Base-by-base conservation (phyloP, 2,888 invertebrate genomes). In the Macrosiphum euphorbiae region DNA sequence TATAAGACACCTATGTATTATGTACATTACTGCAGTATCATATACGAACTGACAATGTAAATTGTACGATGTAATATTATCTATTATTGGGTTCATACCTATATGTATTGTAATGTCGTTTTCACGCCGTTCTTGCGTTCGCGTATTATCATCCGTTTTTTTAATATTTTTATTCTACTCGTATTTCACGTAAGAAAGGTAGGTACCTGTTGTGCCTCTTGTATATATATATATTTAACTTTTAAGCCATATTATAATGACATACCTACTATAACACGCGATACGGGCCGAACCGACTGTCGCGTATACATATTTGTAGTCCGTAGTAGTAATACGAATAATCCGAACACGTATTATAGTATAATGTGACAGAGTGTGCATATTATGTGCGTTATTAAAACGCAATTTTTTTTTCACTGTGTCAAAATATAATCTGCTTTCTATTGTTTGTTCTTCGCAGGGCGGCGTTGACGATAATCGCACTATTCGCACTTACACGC, bases 381-480 rank as follows among this genome's bases (percentile, higher is more conserved):
- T 41, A 55, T 55, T 55, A 55, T 55, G 86, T 86, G 61, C 61
- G 87, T 92, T 87, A 92, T 92, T 87, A 87, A 92, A 92, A 92
- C 50, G 61, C 85, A 20, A 91, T 91, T 86, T 91, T 90, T 84
- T 86, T 50, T 91, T 67, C 24, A 92, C 52, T 20, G 52, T 88
- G 92, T 92, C 88, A n/a, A 78, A 92, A 55, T 78, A 78, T 78
- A 78, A 88, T 92, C 88, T 78, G 78, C 92, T 92, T 92, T 92
- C 92, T 92, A 92, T 88, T 92, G 88, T 92, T 88, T 78, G 92
- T 44, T 78, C 16, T 28, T 52, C 28, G 44, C 7, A 50, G 86
- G n/a, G 78, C 35, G 24, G 91, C 47, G 58, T 47, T 47, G 55
- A 91, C 91, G 47, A 78, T 78, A 91, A 55, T 91, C 35, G 52